Conservation (phyloP, 2,113 vertebrate species). For the Seriola quinqueradiata region DNA sequence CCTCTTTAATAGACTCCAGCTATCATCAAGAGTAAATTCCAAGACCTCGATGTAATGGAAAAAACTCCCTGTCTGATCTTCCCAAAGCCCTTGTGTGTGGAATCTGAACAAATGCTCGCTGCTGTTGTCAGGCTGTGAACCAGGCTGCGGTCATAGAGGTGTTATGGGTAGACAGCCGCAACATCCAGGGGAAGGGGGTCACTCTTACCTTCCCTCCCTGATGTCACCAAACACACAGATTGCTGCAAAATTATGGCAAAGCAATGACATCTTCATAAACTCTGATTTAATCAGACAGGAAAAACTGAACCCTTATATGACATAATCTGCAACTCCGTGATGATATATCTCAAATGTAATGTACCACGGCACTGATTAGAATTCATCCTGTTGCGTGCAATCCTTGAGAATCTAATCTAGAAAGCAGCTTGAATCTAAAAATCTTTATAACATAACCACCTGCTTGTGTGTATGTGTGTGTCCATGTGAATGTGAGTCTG, state of each 20-base stretch:
- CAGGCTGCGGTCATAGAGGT: conserved; percentile 29
- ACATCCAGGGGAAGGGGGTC: conserved; percentile 19
- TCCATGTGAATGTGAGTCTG: conserved; percentile 20
- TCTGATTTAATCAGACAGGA: conserved; percentile 83
- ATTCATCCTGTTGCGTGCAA: conserved; percentile 68
- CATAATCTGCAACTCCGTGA: conserved; percentile 76
- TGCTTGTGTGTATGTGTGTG: conserved; percentile 10
- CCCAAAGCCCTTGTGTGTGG: conserved; percentile 48
- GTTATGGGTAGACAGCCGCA: conserved; percentile 36
- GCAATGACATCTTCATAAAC: conserved; percentile 83
- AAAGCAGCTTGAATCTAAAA: conserved; percentile 47
- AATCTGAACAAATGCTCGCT: conserved; percentile 43
- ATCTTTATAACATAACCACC: conserved; percentile 39
- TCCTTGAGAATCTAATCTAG: conserved; percentile 70
- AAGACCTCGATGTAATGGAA: conserved; percentile 78
- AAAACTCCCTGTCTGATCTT: conserved; percentile 61
- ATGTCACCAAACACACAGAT: conserved; percentile 75
- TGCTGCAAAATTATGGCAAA: conserved; percentile 76
- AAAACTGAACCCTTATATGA: conserved; percentile 81
- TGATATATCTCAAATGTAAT: conserved; percentile 78
- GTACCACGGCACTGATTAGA: conserved; percentile 72
- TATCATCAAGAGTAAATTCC: conserved; percentile 75
- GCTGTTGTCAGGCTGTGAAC: conserved; percentile 39
- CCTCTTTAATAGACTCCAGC: conserved; percentile 75
- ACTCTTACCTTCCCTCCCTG: conserved; percentile 7